Conservation (phyloP, 2,797 vertebrate genomes). For the Enteromius fasciolatus region DNA sequence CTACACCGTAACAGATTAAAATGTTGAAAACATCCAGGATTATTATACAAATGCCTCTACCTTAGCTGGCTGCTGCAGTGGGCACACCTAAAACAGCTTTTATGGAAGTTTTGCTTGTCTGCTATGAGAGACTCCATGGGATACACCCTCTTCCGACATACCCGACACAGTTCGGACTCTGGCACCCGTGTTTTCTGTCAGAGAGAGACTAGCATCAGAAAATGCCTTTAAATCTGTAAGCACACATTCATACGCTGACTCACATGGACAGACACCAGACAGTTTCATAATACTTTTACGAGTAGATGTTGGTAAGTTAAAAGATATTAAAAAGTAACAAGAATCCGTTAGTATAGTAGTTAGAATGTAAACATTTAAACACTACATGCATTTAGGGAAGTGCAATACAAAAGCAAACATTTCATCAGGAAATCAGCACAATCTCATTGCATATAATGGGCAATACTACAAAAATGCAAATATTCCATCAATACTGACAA, state of each 20-base stretch:
- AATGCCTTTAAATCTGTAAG: slow-evolving; percentile 32
- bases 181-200: slow-evolving; percentile 88
- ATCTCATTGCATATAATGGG: not conserved
- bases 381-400: not conserved
- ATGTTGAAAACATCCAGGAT: not conserved
- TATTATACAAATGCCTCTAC: slow-evolving; percentile 69
- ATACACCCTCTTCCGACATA: slow-evolving; percentile 94
- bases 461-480: not conserved
- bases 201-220: slow-evolving; percentile 49
- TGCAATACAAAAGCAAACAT: slow-evolving; percentile 26
- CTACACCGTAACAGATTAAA: not conserved
- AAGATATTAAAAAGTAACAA: not conserved
- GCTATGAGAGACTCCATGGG: slow-evolving; percentile 93
- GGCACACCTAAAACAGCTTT: slow-evolving; percentile 92
- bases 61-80: slow-evolving; percentile 93
- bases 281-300: not conserved
- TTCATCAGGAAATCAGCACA: not conserved
- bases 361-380: not conserved
- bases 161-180: slow-evolving; percentile 89
- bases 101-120: slow-evolving; percentile 98
- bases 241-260: not conserved
- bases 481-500: not conserved
- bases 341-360: slow-evolving; percentile 13
- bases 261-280: not conserved
- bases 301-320: not conserved